Evolutionary conservation across 2,888 invertebrate genomes (phyloP), one percentile per base, ranked within the genome.

Genomic region (Amphipyra berbera): DNA sequence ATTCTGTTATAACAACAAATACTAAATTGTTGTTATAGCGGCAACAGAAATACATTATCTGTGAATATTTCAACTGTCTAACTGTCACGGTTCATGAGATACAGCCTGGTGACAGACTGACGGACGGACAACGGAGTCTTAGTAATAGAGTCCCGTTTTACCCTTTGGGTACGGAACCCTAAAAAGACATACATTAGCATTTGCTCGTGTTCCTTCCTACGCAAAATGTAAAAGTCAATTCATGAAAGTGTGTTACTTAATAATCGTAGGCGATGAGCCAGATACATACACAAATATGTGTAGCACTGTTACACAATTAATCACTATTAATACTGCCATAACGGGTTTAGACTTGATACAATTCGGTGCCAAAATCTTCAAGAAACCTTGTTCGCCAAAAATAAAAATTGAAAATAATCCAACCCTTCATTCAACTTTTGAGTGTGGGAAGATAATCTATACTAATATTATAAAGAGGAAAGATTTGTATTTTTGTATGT

Each of bases 361-460:
- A 46, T 73, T 72, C 53, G 40, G 59, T 68, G 68, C 68, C 68
- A 68, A 72, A 58, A 50, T 49, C 12, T 44, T 57, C 42, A 40
- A 33, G 30, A n/a, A 58, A 72, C 37, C 40, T 52, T 55, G 73
- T 66, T 71, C 56, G 68, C 73, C 67, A 72, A 68, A 68, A 68
- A 68, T 72, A 45, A 49, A 41, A 49, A 33, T 68, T 72, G 67
- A 72, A 53, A 49, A 53, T 64, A 50, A 71, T 71, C 67, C 67
- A 67, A 37, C 49, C 49, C 41, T 70, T 49, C 37, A 37, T 67
- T 70, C 63, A 70, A 54, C 37, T 46, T 37, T 0, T 6, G 6
- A 10, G 41, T 37, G 73, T 72, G 52, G 68, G 66, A 57, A 9
- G 40, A 46, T 40, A 55, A 48, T 52, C 1, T 2, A 21, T 21